A percentile compares a stretch with the other conserved stretches of the same genome.
These are phyloP conservation scores for Syngnathus typhle DNA, from an alignment of 2,113 vertebrate species.

Conservation along the genomic window DNA sequence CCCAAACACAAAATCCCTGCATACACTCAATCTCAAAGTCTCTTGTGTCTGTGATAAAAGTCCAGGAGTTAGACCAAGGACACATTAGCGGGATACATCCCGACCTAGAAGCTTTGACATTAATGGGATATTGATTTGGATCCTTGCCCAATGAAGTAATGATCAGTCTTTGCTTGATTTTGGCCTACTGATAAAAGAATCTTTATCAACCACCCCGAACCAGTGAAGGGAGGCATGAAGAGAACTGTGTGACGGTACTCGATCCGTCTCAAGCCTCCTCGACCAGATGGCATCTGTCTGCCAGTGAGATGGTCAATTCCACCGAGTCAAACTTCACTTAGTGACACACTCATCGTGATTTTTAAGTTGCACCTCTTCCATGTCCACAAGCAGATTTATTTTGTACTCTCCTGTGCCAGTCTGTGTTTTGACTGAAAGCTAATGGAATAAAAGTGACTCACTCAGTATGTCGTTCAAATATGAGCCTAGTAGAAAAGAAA, in stretches of 20 bases:
- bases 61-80: conserved; percentile 28
- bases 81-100: conserved; percentile 36
- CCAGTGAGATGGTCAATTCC: conserved; percentile 43
- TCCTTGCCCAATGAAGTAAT: conserved; percentile 30
- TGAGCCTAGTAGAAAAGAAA: no score
- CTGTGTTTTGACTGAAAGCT: no score
- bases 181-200: conserved; percentile 26
- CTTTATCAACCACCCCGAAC: conserved; percentile 17
- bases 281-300: conserved; percentile 61
- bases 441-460: no score
- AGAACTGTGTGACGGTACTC: conserved; percentile 52
- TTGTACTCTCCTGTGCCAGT: conserved; percentile 30
- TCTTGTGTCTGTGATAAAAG: not conserved
- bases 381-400: conserved; percentile 29
- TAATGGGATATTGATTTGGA: conserved; percentile 52
- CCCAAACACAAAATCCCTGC: not conserved
- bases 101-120: conserved; percentile 28
- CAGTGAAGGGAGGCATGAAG: conserved; percentile 38
- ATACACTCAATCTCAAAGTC: conserved; percentile 3
- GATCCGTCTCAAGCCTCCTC: conserved; percentile 47
- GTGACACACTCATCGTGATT: conserved; percentile 1
- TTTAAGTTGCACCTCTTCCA: conserved; percentile 32
- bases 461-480: no score
- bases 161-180: conserved; percentile 40
- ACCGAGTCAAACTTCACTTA: conserved; percentile 23